Conservation (phyloP, 1,140 invertebrate genomes). For the Cydia pomonella region DNA sequence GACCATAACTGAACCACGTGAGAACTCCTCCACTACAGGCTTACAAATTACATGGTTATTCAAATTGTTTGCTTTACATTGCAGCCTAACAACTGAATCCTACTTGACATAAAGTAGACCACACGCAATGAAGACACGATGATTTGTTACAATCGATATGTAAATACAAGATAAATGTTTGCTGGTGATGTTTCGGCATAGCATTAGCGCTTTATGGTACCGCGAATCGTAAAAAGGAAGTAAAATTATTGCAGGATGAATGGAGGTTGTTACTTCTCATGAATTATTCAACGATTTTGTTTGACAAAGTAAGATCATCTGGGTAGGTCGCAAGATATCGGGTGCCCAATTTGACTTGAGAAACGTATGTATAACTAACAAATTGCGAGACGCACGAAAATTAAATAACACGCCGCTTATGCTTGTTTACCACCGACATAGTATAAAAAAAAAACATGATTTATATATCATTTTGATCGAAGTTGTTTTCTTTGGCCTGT, state of each 20-base stretch:
- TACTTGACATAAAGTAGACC: neutral
- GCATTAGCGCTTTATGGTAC: constrained; percentile 15
- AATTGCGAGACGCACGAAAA: too few relatives aligned
- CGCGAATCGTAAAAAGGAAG: constrained; percentile 21
- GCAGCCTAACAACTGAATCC: neutral
- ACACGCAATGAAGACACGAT: neutral
- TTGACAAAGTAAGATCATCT: neutral
- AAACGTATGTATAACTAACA: too few relatives aligned
- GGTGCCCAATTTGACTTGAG: too few relatives aligned
- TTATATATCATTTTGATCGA: too few relatives aligned
- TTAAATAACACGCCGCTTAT: too few relatives aligned
- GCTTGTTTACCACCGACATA: too few relatives aligned
- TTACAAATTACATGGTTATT: neutral
- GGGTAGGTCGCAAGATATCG: too few relatives aligned
- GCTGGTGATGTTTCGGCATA: neutral
- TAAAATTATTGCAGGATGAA: constrained; percentile 10
- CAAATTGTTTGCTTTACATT: neutral
- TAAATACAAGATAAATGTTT: neutral
- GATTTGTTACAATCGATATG: neutral
- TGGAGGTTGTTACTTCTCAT: neutral
- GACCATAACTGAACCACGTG: constrained; percentile 24
- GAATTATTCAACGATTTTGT: constrained; percentile 11
- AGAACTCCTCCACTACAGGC: neutral
- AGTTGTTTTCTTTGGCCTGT: too few relatives aligned
- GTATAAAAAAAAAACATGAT: too few relatives aligned